A percentile compares a stretch with the other conserved stretches of the same genome.
Evolutionary conservation across 2,113 vertebrate genomes (phyloP).

Genomic region (Bucco capensis): DNA sequence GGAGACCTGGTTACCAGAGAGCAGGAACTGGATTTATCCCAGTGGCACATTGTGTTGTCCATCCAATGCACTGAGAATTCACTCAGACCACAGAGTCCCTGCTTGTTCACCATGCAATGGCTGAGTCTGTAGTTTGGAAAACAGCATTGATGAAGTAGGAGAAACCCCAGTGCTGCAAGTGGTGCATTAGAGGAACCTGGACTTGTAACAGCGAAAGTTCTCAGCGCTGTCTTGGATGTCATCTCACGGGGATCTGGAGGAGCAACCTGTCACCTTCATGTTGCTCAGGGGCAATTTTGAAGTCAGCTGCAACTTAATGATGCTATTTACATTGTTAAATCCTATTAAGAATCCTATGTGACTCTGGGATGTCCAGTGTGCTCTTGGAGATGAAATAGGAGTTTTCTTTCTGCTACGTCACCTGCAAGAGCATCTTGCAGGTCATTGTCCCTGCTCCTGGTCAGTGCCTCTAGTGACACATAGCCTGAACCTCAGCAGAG

Average conservation of each 20-base stretch:
- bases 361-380: accelerated
- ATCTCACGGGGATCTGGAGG: background rate
- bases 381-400: background rate
- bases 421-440: background rate
- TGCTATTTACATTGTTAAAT: background rate
- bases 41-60: background rate
- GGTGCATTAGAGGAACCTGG: accelerated
- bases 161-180: background rate
- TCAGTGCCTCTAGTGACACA: background rate
- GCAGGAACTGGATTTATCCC: background rate
- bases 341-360: background rate
- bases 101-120: background rate
- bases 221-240: background rate
- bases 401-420: background rate
- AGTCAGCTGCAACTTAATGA: background rate
- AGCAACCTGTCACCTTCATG: background rate
- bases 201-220: background rate
- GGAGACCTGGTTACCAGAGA: background rate
- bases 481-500: background rate
- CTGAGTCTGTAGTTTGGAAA: background rate
- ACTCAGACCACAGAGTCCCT: background rate
- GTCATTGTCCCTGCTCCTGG: background rate
- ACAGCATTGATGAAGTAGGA: accelerated
- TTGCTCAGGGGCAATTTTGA: background rate
- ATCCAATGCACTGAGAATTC: background rate